These are phyloP conservation scores for Acrobasis consociella DNA, from an alignment of 2,888 invertebrate genomes.

Conservation along the genomic window DNA sequence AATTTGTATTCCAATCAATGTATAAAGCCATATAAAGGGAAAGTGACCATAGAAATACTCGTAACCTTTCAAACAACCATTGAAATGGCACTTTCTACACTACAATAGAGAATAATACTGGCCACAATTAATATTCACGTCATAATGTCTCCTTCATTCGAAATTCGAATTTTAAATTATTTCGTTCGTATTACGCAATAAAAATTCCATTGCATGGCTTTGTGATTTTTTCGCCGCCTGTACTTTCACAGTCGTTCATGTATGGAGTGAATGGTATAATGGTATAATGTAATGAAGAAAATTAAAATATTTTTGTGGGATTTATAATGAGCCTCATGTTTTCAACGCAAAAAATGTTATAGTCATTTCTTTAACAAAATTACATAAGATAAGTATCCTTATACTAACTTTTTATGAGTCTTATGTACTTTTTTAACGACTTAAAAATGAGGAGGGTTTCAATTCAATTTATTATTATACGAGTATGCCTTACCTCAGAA, in stretches of 20 bases:
- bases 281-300: not conserved
- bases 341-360: not conserved
- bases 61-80: slow-evolving; percentile 21
- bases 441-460: too few relatives aligned
- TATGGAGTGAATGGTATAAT: not conserved
- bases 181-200: slow-evolving; percentile 35
- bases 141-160: slow-evolving; percentile 29
- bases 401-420: too few relatives aligned
- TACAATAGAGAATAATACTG: slow-evolving; percentile 31
- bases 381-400: too few relatives aligned
- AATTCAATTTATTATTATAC: too few relatives aligned
- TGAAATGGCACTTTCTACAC: slow-evolving; percentile 31
- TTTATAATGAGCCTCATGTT: not conserved
- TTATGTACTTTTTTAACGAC: too few relatives aligned
- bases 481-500: too few relatives aligned
- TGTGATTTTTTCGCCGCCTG: not conserved
- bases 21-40: slow-evolving; percentile 13
- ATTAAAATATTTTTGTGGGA: not conserved
- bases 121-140: slow-evolving; percentile 32
- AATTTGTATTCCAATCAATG: slow-evolving; percentile 3
- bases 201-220: not conserved
- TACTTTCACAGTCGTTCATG: slow-evolving; percentile 4
- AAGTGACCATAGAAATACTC: slow-evolving; percentile 20
- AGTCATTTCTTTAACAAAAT: too few relatives aligned
- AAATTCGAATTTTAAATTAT: slow-evolving; percentile 36